These are phyloP conservation scores for Promerops cafer DNA, from an alignment of 2,113 vertebrate species.

Conservation along the genomic window DNA sequence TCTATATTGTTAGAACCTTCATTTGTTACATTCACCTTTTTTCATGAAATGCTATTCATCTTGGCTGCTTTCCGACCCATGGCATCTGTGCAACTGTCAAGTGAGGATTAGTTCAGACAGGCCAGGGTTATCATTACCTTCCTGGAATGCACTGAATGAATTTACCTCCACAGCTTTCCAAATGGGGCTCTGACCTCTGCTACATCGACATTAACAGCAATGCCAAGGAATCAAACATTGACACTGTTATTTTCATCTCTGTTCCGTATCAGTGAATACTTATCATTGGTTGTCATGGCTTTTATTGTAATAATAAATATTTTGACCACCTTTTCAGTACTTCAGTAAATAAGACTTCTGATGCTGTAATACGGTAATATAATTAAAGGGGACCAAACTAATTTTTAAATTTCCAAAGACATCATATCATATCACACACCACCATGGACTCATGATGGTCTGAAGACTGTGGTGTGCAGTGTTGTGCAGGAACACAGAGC, in stretches of 20 bases:
- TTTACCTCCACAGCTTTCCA: not conserved
- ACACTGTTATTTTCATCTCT: not conserved
- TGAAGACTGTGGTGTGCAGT: not conserved
- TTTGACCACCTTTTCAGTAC: not conserved
- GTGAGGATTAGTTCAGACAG: not conserved
- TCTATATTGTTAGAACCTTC: not conserved
- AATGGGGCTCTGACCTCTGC: not conserved
- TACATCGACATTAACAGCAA: not conserved
- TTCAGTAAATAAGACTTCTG: not conserved
- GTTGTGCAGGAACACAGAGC: not conserved
- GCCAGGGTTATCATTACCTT: not conserved
- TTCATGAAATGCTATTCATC: not conserved
- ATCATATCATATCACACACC: accelerated
- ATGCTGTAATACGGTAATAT: not conserved
- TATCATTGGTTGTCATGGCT: not conserved
- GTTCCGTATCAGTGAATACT: not conserved
- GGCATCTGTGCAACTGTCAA: not conserved
- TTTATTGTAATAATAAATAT: not conserved
- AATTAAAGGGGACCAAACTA: not conserved
- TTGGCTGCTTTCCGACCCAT: not conserved
- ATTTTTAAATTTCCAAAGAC: not conserved
- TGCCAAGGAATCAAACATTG: not conserved
- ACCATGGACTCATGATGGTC: not conserved
- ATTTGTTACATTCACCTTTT: not conserved
- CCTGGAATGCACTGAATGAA: conserved; percentile 47